Evolutionary conservation across 2,113 vertebrate species (phyloP).

Genomic region (Melanocharis versteri): DNA sequence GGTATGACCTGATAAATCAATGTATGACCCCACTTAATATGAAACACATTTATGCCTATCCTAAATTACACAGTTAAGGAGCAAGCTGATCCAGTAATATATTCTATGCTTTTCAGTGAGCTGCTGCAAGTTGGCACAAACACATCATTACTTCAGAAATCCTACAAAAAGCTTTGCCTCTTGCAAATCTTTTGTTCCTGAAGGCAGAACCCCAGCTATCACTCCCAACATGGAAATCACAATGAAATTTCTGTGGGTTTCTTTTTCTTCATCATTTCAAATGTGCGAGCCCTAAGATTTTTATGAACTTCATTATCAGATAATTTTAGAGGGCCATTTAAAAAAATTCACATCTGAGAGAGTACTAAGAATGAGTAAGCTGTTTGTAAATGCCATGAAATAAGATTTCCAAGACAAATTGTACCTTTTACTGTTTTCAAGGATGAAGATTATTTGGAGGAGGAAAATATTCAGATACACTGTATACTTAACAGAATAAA

Average conservation of each 20-base stretch:
- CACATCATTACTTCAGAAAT: conserved; percentile 26
- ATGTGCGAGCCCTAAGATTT: background rate
- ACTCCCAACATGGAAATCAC: background rate
- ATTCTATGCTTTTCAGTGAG: conserved; percentile 42
- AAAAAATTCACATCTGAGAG: background rate
- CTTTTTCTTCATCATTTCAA: conserved; percentile 25
- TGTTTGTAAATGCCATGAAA: background rate
- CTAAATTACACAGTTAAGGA: background rate
- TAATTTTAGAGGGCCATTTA: conserved; percentile 27
- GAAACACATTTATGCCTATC: conserved; percentile 54
- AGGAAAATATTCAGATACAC: background rate
- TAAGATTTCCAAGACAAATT: background rate
- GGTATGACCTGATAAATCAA: conserved; percentile 59
- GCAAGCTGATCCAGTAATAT: conserved; percentile 29
- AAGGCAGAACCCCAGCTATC: background rate
- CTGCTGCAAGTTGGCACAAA: conserved; percentile 34
- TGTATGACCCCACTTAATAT: background rate
- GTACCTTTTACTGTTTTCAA: background rate
- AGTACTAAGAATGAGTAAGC: background rate
- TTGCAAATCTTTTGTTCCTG: background rate
- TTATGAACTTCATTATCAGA: background rate
- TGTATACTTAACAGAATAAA: background rate
- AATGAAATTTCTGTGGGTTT: background rate
- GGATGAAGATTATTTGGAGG: background rate
- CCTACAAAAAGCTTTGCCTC: background rate